Base-by-base conservation (phyloP, 2,113 vertebrate species). In the Epinephelus fuscoguttatus region DNA sequence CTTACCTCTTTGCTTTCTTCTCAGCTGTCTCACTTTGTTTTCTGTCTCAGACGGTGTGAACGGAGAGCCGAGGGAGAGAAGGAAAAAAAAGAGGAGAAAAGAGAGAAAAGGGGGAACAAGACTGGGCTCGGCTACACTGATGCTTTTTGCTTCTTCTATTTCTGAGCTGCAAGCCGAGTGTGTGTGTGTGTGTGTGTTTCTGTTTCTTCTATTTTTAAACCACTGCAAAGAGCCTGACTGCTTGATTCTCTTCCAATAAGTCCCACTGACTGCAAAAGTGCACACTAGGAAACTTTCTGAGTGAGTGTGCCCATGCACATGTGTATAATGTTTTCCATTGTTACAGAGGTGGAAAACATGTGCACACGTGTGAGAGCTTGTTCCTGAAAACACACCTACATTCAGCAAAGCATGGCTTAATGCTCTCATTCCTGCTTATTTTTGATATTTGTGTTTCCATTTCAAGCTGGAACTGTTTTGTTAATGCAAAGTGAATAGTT, bases 171-270 rank as follows among this genome's bases (percentile, higher is more conserved):
- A 73, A 25, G 70, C 33, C 0, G 27, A 50, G 55, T 40, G 42
- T 60, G 40, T 57, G 56, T 33, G 61, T 53, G 70, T 59, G 25
- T 42, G 60, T 61, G 45, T 27, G 73, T 79, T 78, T 81, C 75
- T 33, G 49, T 55, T 33, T 30, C 70, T 82, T 78, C 91, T 91
- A 88, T 91, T 89, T 91, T 90, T 89, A 91, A 78, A 82, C 84
- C 63, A 8, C 78, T 17, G 69, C 84, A 80, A 83, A 71, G 3
- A 33, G 37, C 57, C 76, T 56, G 70, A 37, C 67, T 78, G 66
- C 75, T 78, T 64, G 12, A 76, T 75, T 62, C 64, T 78, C 70
- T 74, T 78, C 78, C 80, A 88, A 27, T 49, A 81, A 76, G 76
- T 88, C 77, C 1, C 60, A 71, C 73, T 50, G 76, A 67, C 88